Conservation (phyloP, 37 sponge, comb jelly and placozoan species). For the Lycopodina hypogea region DNA sequence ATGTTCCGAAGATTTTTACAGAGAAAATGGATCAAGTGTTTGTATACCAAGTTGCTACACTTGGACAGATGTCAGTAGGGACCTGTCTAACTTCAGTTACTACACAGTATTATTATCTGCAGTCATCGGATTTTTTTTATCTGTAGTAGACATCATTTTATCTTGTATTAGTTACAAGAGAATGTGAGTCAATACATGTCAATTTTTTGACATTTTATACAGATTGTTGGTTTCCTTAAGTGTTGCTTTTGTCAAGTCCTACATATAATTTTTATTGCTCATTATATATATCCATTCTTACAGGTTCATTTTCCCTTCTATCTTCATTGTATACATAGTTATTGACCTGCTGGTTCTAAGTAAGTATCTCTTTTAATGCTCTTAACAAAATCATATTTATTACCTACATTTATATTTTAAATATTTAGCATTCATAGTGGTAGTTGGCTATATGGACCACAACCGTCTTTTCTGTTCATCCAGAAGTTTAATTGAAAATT, state of each 20-base stretch:
- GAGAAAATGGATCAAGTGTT: neutral
- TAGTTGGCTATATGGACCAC: neutral
- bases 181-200: slow-evolving; percentile 11
- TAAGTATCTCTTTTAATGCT: slow-evolving; percentile 3
- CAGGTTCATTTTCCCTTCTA: slow-evolving; percentile 30
- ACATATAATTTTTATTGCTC: no score
- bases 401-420: neutral
- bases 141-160: slow-evolving; percentile 18
- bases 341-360: neutral
- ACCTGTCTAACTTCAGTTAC: neutral
- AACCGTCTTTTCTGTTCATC: neutral
- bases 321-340: slow-evolving; percentile 33
- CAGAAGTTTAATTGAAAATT: neutral
- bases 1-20: neutral
- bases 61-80: neutral
- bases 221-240: neutral
- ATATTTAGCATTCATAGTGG: neutral
- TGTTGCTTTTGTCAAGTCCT: no score
- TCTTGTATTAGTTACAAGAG: slow-evolving; percentile 13
- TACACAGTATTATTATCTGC: neutral
- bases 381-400: neutral
- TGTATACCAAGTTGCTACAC: slow-evolving; percentile 2
- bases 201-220: no score
- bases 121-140: slow-evolving; percentile 12
- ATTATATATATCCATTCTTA: no score